A percentile compares a stretch with the other conserved stretches of the same genome.
Conservation (phyloP, 2,113 vertebrate species). For the Mesitornis unicolor region DNA sequence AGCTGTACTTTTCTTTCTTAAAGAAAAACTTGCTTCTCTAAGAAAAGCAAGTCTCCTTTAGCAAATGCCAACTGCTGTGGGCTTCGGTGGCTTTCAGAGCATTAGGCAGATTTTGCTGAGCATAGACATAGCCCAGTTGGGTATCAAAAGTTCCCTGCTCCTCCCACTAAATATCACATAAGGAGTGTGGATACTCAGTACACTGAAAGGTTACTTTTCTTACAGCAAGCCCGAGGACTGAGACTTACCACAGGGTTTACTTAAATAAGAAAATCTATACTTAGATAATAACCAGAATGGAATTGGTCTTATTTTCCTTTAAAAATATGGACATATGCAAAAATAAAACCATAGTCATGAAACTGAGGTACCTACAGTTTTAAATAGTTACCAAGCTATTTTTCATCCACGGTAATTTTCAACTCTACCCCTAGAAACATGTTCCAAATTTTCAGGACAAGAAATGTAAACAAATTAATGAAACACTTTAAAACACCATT, state of each 20-base stretch:
- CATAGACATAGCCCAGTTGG: not conserved
- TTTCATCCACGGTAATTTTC: not conserved
- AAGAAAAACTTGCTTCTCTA: not conserved
- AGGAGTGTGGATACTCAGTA: not conserved
- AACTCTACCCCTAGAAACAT: not conserved
- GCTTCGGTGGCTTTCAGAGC: not conserved
- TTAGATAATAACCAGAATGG: not conserved
- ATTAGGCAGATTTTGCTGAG: not conserved
- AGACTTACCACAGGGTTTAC: not conserved
- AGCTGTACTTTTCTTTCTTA: not conserved
- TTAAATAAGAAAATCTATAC: not conserved
- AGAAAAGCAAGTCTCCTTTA: not conserved
- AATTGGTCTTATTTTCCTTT: not conserved
- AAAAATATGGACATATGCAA: not conserved
- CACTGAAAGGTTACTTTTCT: not conserved
- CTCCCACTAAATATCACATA: not conserved
- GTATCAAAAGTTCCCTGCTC: not conserved
- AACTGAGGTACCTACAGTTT: not conserved
- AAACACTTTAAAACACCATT: not conserved
- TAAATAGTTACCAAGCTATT: not conserved
- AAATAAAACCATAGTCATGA: not conserved
- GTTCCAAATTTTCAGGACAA: not conserved
- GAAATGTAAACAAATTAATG: not conserved
- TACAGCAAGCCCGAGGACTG: not conserved
- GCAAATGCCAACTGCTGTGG: not conserved